Percentiles rank a stretch among this genome's conserved stretches.
These are phyloP conservation scores for Aplodontia rufa DNA, from an alignment of 2,113 vertebrate genomes.

Conservation along the genomic window DNA sequence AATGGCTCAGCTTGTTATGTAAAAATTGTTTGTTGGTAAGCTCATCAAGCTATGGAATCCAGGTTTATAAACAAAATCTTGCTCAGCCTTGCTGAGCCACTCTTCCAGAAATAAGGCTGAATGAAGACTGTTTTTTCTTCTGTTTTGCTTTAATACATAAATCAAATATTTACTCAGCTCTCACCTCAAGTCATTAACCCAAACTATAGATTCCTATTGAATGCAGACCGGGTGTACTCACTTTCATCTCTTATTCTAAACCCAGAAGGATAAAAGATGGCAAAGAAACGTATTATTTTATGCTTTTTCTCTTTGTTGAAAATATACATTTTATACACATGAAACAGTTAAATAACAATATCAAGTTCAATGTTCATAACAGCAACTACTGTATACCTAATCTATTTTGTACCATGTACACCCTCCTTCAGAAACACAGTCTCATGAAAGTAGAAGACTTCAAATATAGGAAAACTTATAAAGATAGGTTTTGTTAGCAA, in stretches of 20 bases:
- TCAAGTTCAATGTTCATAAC: neutral
- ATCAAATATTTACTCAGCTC: neutral
- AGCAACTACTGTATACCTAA: neutral
- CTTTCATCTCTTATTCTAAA: neutral
- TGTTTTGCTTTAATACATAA: constrained; percentile 45
- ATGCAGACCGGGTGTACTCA: neutral
- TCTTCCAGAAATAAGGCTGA: constrained; percentile 4
- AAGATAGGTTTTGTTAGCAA: neutral
- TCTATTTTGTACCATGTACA: neutral
- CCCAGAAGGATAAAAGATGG: neutral
- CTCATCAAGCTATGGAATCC: neutral
- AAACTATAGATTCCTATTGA: constrained; percentile 31
- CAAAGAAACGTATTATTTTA: neutral
- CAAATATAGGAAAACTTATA: neutral
- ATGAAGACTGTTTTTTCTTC: neutral
- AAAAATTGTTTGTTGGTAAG: neutral
- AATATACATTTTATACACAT: neutral
- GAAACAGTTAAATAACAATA: neutral
- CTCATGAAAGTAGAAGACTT: neutral
- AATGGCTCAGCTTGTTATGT: neutral
- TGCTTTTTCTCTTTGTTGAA: neutral
- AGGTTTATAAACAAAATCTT: constrained; percentile 21
- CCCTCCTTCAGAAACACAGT: neutral
- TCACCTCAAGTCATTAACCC: neutral
- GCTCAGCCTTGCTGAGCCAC: neutral